Evolutionary conservation across 2,888 invertebrate species (phyloP), one percentile per base, ranked within the genome.

Genomic region (Pristionchus fissidentatus): DNA sequence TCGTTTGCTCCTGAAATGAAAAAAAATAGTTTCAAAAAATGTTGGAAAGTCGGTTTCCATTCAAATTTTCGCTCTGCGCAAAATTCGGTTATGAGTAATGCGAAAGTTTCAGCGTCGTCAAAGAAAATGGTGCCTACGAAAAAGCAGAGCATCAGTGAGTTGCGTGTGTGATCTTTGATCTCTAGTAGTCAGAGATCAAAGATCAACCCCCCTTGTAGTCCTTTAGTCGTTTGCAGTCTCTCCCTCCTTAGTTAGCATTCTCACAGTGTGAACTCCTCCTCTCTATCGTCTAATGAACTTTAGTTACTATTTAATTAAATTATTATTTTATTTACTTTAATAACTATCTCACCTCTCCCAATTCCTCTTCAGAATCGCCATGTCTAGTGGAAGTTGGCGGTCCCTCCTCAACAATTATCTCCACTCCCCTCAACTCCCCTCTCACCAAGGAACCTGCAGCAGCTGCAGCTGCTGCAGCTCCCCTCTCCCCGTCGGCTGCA

Each of bases 121-220:
- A 57, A 60, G 57, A 80, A 80, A 80, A 80, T 80, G 80, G 80
- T 60, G 35, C 80, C 80, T 38, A 80, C 80, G n/a, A 80, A 80
- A 43, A 80, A 60, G 41, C 80, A 60, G 60, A 80, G 41, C 15
- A 80, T 60, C 26, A 55, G 80, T 80, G 60, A 80, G 80, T 80
- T 3, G 0, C 38, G 73, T 73, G 73, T 43, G 32, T 32, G 35
- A 35, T 60, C 29, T 32, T 29, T 60, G 60, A 60, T 62, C 62
- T 35, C 35, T 15, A 49, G 19, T 49, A 49, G 19, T 49, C 26
- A 73, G 22, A 73, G 43, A 73, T 73, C 41, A 73, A 43, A 73
- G 43, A 43, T 73, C 43, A 73, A 26, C n/a, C n/a, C n/a, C n/a
- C n/a, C n/a, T n/a, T n/a, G n/a, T 73, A 73, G 73, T 43, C n/a